phyloP scores from a whole-genome alignment of 2,113 vertebrate species.

The Brachirus orientalis region DNA sequence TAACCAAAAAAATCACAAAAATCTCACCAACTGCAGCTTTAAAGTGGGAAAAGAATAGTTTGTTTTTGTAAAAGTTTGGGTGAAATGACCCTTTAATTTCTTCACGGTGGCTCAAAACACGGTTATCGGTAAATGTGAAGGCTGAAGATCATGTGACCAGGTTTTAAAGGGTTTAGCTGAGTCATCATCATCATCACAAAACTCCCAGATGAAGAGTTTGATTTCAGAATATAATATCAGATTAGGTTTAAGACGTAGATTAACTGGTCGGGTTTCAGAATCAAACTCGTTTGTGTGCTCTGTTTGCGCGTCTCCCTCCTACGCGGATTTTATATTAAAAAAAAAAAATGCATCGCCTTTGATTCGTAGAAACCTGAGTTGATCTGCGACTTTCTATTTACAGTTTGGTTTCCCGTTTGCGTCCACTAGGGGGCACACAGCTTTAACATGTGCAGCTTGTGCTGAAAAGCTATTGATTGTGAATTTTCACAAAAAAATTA shows the following conservation, averaged over 20 bases:
- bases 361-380: conserved; percentile 76
- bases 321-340: no score
- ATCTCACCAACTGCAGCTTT: no score
- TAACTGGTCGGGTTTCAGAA: no score
- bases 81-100: conserved; percentile 1
- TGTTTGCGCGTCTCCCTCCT: no score
- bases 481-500: no score
- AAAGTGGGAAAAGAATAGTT: background rate
- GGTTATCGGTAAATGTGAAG: no score
- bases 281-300: no score
- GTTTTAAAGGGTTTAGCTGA: conserved; percentile 20
- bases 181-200: background rate
- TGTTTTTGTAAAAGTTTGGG: background rate
- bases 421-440: no score
- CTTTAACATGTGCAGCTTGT: conserved; percentile 1
- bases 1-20: no score
- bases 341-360: conserved; percentile 52
- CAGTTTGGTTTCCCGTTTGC: conserved; percentile 33
- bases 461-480: background rate
- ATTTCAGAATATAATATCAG: no score
- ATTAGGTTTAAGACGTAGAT: no score
- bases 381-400: conserved; percentile 45
- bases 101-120: no score
- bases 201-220: background rate
- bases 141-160: background rate